A percentile compares a stretch with the other conserved stretches of the same genome.
These are phyloP conservation scores for Serilophus lunatus DNA, from an alignment of 2,113 vertebrate species.

Conservation along the genomic window DNA sequence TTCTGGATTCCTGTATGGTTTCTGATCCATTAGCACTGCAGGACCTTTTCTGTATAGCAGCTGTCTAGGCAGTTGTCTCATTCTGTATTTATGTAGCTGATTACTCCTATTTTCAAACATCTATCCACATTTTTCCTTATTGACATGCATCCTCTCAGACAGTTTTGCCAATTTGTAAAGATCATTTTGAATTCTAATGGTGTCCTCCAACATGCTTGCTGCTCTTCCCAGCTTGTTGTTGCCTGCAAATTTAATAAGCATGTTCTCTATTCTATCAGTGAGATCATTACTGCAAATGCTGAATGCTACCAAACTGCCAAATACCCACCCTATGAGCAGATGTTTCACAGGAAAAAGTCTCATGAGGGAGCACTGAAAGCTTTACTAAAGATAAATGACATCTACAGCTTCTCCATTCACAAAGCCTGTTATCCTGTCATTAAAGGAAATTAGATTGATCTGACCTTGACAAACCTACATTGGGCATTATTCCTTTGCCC, in stretches of 20 bases:
- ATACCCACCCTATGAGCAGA: slow-evolving; percentile 60
- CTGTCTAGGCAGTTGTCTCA: slow-evolving; percentile 49
- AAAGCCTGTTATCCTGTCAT: slow-evolving; percentile 57
- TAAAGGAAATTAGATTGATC: slow-evolving; percentile 56
- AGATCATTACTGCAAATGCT: slow-evolving; percentile 65
- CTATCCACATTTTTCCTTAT: slow-evolving; percentile 53
- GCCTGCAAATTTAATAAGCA: slow-evolving; percentile 66
- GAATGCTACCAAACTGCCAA: slow-evolving; percentile 65
- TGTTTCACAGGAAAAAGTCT: slow-evolving; percentile 63
- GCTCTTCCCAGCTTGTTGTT: slow-evolving; percentile 59
- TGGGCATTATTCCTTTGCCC: slow-evolving; percentile 4
- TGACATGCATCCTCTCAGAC: slow-evolving; percentile 54
- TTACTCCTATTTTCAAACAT: slow-evolving; percentile 63
- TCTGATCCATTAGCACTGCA: slow-evolving; percentile 15
- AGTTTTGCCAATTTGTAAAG: slow-evolving; percentile 47
- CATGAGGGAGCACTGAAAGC: slow-evolving; percentile 61
- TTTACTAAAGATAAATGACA: slow-evolving; percentile 63
- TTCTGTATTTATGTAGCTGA: slow-evolving; percentile 60
- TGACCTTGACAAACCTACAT: slow-evolving; percentile 44
- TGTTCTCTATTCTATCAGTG: slow-evolving; percentile 62
- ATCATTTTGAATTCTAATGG: slow-evolving; percentile 59
- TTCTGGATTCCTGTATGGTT: background rate
- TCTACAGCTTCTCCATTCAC: slow-evolving; percentile 56
- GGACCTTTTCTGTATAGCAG: slow-evolving; percentile 27
- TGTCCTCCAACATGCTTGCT: slow-evolving; percentile 59